These are phyloP conservation scores for Sebastes miniatus DNA, from an alignment of 2,797 vertebrate species.

Conservation along the genomic window DNA sequence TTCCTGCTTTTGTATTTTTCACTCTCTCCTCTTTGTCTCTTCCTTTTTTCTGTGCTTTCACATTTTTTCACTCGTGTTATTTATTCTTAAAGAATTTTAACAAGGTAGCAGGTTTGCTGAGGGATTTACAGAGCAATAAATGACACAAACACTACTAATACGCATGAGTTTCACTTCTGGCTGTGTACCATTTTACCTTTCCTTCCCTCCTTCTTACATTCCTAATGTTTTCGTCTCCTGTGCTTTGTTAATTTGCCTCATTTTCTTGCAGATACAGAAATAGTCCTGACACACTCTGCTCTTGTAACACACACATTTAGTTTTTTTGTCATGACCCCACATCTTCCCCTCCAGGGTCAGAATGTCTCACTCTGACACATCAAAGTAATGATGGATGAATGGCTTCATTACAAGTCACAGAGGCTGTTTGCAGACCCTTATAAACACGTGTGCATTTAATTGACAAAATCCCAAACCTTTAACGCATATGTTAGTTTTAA, in stretches of 20 bases:
- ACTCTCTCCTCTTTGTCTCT: background rate
- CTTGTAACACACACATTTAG: background rate
- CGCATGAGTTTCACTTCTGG: background rate
- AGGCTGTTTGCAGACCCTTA: background rate
- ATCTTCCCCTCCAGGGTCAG: background rate
- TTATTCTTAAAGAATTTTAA: background rate
- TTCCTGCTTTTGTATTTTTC: slow-evolving; percentile 22
- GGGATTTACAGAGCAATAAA: background rate
- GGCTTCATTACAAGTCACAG: background rate
- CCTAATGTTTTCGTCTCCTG: background rate
- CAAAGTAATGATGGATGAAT: background rate
- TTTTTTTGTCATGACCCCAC: background rate
- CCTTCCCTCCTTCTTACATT: background rate
- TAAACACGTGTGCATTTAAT: background rate
- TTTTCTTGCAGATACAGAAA: slow-evolving; percentile 11
- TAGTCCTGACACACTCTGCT: background rate
- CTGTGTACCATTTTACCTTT: no score
- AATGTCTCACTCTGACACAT: slow-evolving; percentile 28
- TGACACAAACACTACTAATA: background rate
- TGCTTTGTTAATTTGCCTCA: slow-evolving; percentile 6
- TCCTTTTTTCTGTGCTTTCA: background rate
- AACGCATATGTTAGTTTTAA: background rate
- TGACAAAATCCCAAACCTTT: background rate
- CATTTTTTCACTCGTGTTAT: background rate
- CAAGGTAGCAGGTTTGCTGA: background rate